Base-by-base conservation (phyloP, 2,113 vertebrate species). In the Dipodomys ordii region DNA sequence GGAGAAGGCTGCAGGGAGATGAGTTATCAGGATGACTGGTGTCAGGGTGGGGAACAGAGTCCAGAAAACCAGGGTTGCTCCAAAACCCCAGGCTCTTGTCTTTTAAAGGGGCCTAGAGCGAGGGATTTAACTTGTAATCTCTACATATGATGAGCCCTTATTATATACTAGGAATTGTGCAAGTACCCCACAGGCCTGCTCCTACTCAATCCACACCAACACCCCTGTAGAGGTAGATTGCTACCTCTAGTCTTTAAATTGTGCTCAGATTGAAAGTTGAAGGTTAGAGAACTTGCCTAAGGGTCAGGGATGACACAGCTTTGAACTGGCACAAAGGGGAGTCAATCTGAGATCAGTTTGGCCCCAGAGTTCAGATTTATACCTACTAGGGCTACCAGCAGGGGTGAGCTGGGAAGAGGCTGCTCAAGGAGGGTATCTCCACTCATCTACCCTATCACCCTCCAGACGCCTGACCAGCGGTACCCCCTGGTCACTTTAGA, bases 161-260 rank as follows among this genome's bases (percentile, higher is more conserved):
- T 32, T 49, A 6, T 6, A 18, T 39, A 39, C 87, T 30, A 19
- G 46, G n/a, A 68, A 39, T 15, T 49, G 19, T 60, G 67, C 25
- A 11, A 72, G 25, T 7, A 4, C 15, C 57, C 67, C 8, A 1
- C 0, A 1, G 3, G 19, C 32, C 3, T 39, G 11, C 60, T 53
- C 53, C 68, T 53, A 39, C 19, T 39, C 30, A 67, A 60, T 46
- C 39, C 19, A 8, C 20, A 46, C 22, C 39, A 46, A 65, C 25
- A 1, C 67, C 30, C 19, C 19, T 30, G 30, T 49, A 12, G 0
- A 20, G 18, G 71, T 44, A 32, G 9, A 2, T 28, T 8, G 13
- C 35, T 22, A 28, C 53, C 30, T 68, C 28, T 68, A n/a, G 0
- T 80, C 73, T 35, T 46, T 10, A 83, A 32, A 71, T 0, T 18